A percentile compares a stretch with the other conserved stretches of the same genome.
These are phyloP conservation scores for Dorcus parallelipipedus DNA, from an alignment of 2,888 invertebrate genomes.

Conservation along the genomic window DNA sequence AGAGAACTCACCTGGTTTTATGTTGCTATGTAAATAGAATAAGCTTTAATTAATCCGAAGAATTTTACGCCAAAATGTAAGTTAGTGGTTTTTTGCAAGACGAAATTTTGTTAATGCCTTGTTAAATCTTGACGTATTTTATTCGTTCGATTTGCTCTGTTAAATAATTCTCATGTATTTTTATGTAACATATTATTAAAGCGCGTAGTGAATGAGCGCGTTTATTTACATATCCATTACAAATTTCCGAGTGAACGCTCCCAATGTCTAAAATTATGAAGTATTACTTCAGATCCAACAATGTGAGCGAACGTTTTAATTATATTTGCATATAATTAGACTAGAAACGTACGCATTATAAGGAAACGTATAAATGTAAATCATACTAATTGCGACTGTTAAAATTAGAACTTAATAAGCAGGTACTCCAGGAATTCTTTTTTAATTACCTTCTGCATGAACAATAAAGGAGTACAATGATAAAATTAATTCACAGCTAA, in stretches of 20 bases:
- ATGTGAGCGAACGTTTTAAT: slow-evolving; percentile 29
- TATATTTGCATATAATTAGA: slow-evolving; percentile 35
- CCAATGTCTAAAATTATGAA: slow-evolving; percentile 16
- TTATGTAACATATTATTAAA: background rate
- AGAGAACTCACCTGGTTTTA: no score
- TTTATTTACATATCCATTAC: slow-evolving; percentile 14
- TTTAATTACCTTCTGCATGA: slow-evolving; percentile 22
- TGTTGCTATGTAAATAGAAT: no score
- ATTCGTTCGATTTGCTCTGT: slow-evolving; percentile 1
- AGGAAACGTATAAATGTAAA: slow-evolving; percentile 33
- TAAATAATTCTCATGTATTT: slow-evolving; percentile 1
- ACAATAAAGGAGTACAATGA: slow-evolving; percentile 26
- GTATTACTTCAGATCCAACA: slow-evolving; percentile 12
- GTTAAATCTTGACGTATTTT: background rate
- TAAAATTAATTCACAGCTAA: slow-evolving; percentile 29
- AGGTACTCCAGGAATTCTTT: slow-evolving; percentile 20
- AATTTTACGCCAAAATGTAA: no score
- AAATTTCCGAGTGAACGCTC: slow-evolving; percentile 12
- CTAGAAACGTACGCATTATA: slow-evolving; percentile 23
- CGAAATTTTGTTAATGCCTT: no score
- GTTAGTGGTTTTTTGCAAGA: no score
- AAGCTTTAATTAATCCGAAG: no score
- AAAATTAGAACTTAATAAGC: slow-evolving; percentile 28
- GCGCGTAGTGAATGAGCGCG: slow-evolving; percentile 2
- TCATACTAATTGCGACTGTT: slow-evolving; percentile 33